Evolutionary conservation across 2,113 vertebrate species (phyloP), one percentile per base, ranked within the genome.

Genomic region (Gambusia holbrooki): DNA sequence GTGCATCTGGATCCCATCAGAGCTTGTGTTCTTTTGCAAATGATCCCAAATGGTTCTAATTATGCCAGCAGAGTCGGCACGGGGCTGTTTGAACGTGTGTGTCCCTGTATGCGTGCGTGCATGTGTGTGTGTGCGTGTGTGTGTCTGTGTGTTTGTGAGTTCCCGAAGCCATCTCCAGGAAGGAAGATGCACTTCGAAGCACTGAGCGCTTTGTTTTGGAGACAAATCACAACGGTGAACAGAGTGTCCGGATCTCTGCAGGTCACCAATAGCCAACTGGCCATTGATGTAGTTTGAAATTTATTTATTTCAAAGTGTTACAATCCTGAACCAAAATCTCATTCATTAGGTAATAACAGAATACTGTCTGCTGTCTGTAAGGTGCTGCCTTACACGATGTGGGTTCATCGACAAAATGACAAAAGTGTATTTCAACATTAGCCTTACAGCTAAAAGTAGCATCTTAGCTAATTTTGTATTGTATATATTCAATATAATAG

Each of bases 21-120:
- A 69, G 82, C 80, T 84, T 68, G 82, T 91, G 91, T 91, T 93
- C 85, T 85, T 82, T 87, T 83, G 90, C 90, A 93, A 93, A 94
- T 92, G 92, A 94, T 92, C 90, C 89, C 87, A 89, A 93, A 93
- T 94, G 93, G 92, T 94, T 94, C 89, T 91, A 92, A 93, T 94
- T 93, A 93, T 87, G 83, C 89, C 83, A 88, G 78, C 69, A 78
- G 82, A 93, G 87, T 84, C 90, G 88, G 88, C 89, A 91, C 92
- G 84, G 85, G 92, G 90, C 88, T 80, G 82, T 75, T 65, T 67
- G 79, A 70, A 64, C 63, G 75, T 77, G 75, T 77, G 68, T 73
- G 67, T 42, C 12, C 14, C 40, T 42, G 40, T n/a, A 61, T 13
- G 70, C 45, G 65, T 61, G 29, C 73, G 78, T 58, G 71, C 76